Evolutionary conservation across 2,113 vertebrate species (phyloP).

Genomic region (Engystomops pustulosus): DNA sequence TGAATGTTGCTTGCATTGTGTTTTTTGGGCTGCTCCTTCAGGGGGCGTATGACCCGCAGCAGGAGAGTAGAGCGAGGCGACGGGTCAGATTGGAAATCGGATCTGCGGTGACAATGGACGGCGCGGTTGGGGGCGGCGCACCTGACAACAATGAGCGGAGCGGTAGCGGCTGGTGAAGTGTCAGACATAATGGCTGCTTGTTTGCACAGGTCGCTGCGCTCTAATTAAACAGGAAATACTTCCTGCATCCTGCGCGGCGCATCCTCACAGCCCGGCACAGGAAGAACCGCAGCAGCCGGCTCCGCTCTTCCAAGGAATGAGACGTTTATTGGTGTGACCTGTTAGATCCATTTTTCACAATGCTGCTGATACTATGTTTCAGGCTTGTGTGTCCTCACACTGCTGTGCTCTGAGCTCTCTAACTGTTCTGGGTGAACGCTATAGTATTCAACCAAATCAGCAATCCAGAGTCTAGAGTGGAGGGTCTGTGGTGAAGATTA

Average conservation of each 20-base stretch:
- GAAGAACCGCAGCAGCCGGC: not conserved
- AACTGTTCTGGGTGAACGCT: too few relatives aligned
- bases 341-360: too few relatives aligned
- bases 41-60: not conserved
- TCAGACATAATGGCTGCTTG: slow-evolving; percentile 35
- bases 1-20: not conserved
- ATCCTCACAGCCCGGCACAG: not conserved
- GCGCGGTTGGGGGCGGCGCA: not conserved
- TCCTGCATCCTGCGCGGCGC: slow-evolving; percentile 27
- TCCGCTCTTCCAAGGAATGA: too few relatives aligned
- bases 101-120: not conserved
- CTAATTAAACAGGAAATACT: slow-evolving; percentile 49
- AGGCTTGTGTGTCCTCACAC: too few relatives aligned
- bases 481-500: too few relatives aligned
- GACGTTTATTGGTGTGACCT: too few relatives aligned
- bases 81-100: slow-evolving; percentile 10
- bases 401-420: too few relatives aligned
- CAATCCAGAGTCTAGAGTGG: too few relatives aligned
- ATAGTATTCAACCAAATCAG: too few relatives aligned
- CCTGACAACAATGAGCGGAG: slow-evolving; percentile 11
- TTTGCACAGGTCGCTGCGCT: slow-evolving; percentile 19
- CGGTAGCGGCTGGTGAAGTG: not conserved
- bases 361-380: too few relatives aligned
- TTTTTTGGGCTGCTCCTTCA: not conserved
- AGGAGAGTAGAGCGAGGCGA: not conserved